phyloP scores from a whole-genome alignment of 2,888 invertebrate species.

The Drosophila formosana region DNA sequence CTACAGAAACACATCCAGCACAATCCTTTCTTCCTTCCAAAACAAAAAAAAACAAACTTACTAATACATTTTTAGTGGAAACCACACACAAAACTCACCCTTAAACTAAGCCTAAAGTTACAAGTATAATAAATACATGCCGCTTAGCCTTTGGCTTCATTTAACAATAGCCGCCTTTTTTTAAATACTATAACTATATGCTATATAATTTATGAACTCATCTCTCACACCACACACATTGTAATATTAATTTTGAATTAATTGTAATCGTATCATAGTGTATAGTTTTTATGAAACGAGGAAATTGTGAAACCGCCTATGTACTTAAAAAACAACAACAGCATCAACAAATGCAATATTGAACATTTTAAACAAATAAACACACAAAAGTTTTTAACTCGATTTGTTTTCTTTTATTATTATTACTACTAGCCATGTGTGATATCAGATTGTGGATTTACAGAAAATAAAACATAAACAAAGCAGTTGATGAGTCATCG shows the following conservation, averaged over 20 bases:
- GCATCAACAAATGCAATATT: slow-evolving; percentile 42
- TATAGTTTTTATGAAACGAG: slow-evolving; percentile 40
- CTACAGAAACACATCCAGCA: slow-evolving; percentile 20
- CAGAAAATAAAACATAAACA: slow-evolving; percentile 28
- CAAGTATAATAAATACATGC: slow-evolving; percentile 36
- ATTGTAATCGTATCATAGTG: slow-evolving; percentile 60
- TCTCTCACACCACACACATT: slow-evolving; percentile 29
- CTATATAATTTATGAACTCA: slow-evolving; percentile 11
- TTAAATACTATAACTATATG: slow-evolving; percentile 2
- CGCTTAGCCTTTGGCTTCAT: slow-evolving; percentile 66
- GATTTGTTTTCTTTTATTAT: slow-evolving; percentile 13
- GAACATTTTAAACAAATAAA: slow-evolving; percentile 66
- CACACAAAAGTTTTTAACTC: slow-evolving; percentile 67
- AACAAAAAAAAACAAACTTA: slow-evolving; percentile 23
- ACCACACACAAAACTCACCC: slow-evolving; percentile 19
- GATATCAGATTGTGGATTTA: slow-evolving; percentile 1
- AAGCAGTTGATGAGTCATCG: slow-evolving; percentile 50
- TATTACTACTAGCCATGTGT: slow-evolving; percentile 3
- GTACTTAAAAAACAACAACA: slow-evolving; percentile 58
- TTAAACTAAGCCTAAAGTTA: slow-evolving; percentile 37
- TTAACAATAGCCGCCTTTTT: slow-evolving; percentile 12
- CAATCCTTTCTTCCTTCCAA: slow-evolving; percentile 58
- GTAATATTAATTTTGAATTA: slow-evolving; percentile 60
- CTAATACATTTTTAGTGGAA: slow-evolving; percentile 24
- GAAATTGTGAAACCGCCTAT: slow-evolving; percentile 47